A percentile compares a stretch with the other conserved stretches of the same genome.
phyloP scores from a whole-genome alignment of 2,113 vertebrate species.

The Chiloscyllium plagiosum region DNA sequence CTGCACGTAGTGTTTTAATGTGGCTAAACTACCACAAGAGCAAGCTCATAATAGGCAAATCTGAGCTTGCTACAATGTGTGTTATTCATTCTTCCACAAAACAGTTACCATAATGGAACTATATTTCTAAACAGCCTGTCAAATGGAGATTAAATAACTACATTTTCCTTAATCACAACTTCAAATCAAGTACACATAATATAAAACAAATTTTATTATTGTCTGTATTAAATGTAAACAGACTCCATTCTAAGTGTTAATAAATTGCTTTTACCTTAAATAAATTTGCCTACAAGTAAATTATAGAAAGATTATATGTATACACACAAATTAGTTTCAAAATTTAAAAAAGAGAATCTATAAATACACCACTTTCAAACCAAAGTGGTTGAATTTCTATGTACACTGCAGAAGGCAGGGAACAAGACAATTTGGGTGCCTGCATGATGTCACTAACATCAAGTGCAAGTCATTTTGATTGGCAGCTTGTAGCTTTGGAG shows the following conservation, averaged over 20 bases:
- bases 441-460: not conserved
- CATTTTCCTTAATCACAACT: not conserved
- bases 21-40: not conserved
- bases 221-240: not conserved
- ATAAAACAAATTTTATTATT: not conserved
- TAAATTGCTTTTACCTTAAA: not conserved
- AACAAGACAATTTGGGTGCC: not conserved
- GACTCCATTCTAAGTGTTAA: not conserved
- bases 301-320: not conserved
- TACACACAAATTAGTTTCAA: not conserved
- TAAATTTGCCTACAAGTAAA: not conserved
- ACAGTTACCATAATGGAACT: not conserved
- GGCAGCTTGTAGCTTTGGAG: not conserved
- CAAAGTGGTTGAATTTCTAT: not conserved
- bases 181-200: not conserved
- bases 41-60: not conserved
- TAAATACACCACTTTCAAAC: not conserved
- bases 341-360: not conserved
- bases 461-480: not conserved
- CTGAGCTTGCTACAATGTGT: not conserved
- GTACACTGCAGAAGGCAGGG: not conserved
- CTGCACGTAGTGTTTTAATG: not conserved
- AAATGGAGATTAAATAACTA: constrained; percentile 5
- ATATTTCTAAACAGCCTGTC: not conserved
- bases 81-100: constrained; percentile 12